phyloP scores from a whole-genome alignment of 2,113 vertebrate genomes.

The Phoenicopterus ruber region DNA sequence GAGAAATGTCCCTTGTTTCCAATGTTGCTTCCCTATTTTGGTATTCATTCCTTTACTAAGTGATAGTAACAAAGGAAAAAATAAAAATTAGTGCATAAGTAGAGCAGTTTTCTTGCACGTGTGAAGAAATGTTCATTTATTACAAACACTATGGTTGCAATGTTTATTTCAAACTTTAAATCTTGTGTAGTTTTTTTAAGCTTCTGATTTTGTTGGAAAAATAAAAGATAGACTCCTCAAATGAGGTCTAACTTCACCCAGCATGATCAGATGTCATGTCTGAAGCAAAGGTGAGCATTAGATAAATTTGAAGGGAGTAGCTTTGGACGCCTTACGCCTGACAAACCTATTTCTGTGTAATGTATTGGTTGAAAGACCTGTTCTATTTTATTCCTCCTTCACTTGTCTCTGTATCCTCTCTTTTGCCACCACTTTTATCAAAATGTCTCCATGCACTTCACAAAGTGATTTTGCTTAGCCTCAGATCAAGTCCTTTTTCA shows the following conservation, averaged over 20 bases:
- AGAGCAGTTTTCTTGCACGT: fast-evolving
- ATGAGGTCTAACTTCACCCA: not conserved
- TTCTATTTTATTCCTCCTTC: not conserved
- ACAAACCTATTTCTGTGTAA: not conserved
- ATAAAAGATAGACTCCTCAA: not conserved
- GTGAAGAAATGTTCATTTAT: not conserved
- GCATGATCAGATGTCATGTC: not conserved
- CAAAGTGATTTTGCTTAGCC: not conserved
- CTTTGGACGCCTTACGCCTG: not conserved
- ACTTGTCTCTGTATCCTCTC: not conserved
- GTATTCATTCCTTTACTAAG: not conserved
- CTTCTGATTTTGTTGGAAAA: not conserved
- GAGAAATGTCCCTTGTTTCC: not conserved
- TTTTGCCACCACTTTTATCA: not conserved
- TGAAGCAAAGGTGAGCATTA: not conserved
- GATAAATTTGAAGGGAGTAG: not conserved
- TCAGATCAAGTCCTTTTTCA: not conserved
- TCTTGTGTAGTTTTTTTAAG: not conserved
- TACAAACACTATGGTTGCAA: not conserved
- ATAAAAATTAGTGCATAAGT: not conserved
- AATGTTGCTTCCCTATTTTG: not conserved
- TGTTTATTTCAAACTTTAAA: not conserved
- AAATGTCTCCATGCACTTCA: not conserved
- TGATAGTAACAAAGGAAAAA: not conserved
- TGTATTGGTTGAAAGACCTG: not conserved